Base-by-base conservation (phyloP, 1,140 invertebrate species). In the Ceratitis capitata region DNA sequence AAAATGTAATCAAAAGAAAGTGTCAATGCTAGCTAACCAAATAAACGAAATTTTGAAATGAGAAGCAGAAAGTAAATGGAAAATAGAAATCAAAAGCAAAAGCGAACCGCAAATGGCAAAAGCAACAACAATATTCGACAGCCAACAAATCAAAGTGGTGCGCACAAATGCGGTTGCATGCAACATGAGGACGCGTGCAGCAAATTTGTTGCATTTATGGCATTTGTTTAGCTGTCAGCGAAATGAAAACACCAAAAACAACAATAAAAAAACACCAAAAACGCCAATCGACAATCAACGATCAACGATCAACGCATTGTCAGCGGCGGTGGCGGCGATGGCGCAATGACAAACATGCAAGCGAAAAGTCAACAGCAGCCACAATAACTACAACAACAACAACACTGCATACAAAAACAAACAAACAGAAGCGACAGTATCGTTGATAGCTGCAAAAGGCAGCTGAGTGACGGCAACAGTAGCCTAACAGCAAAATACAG, bases 221-320 rank as follows among this genome's bases (percentile, higher is more conserved):
- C 42, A 45, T 78, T 78, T 45, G 39, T 78, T 78, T 78, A 39
- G 69, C 69, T 78, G 39, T 78, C 69, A 14, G 42, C 6, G 14
- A 39, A n/a, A n/a, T n/a, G n/a, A n/a, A n/a, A n/a, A n/a, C n/a
- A n/a, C n/a, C 51, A 56, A 56, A 56, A 56, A 56, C 14, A 56
- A 56, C n/a, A n/a, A 56, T 14, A 56, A 56, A n/a, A 9, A 10
- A 56, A 56, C 12, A 12, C 45, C 5, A 47, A 53, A 53, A 69
- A 69, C 14, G 29, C 69, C 39, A 39, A 78, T 42, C 69, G 23
- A 23, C 39, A 12, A 78, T 78, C 69, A 78, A 78, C 69, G 69
- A 45, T 78, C 39, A 78, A 78, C 69, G 51, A n/a, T n/a, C n/a
- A n/a, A n/a, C n/a, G 56, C 56, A 61, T 61, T 61, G 69, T 78